phyloP scores from a whole-genome alignment of 2,888 invertebrate species.

The Latheticus oryzae region DNA sequence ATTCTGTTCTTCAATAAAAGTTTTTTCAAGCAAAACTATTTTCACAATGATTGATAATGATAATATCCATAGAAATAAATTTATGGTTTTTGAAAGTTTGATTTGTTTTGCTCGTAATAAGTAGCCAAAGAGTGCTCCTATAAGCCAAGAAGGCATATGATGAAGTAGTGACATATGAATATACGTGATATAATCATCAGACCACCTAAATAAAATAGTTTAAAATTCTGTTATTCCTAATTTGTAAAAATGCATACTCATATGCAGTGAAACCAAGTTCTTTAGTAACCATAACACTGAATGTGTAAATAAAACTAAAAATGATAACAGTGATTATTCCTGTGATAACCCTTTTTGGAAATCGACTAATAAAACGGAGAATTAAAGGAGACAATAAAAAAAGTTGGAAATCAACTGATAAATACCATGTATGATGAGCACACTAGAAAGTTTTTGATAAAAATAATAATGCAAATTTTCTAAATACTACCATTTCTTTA shows the following conservation, averaged over 20 bases:
- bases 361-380: not conserved
- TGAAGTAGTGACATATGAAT: not conserved
- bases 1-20: not conserved
- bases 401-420: not conserved
- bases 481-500: too few species aligned
- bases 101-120: not conserved
- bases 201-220: not conserved
- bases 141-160: slow-evolving; percentile 1
- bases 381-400: not conserved
- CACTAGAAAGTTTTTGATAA: too few species aligned
- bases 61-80: not conserved
- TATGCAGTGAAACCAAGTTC: not conserved
- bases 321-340: not conserved
- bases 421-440: not conserved
- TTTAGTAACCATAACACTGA: not conserved
- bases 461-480: too few species aligned
- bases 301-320: not conserved
- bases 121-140: slow-evolving; percentile 1
- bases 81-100: slow-evolving; percentile 2
- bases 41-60: not conserved
- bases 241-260: slow-evolving; percentile 1
- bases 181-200: too few species aligned
- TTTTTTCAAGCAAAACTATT: not conserved
- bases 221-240: not conserved
- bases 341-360: not conserved